Conservation (phyloP, 2,797 vertebrate species). For the Chaetodon trifasciatus region DNA sequence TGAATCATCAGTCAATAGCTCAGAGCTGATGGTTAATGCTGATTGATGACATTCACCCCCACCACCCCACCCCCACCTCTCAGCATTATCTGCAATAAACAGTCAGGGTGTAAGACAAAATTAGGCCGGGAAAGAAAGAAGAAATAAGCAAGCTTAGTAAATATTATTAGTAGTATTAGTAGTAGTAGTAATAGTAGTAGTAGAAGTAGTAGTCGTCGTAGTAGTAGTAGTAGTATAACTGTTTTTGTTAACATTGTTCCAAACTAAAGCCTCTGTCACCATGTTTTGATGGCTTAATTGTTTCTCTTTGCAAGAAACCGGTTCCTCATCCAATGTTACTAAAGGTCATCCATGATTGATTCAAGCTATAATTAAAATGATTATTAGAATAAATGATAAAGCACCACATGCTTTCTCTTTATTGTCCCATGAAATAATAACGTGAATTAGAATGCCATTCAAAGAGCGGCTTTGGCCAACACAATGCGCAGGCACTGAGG, state of each 20-base stretch:
- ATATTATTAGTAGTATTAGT: background rate
- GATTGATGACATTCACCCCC: conserved; percentile 84
- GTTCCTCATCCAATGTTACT: conserved; percentile 31
- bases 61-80: conserved; percentile 16
- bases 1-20: conserved; percentile 86
- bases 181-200: background rate
- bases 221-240: background rate
- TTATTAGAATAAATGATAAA: conserved; percentile 67
- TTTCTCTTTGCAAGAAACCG: conserved; percentile 27
- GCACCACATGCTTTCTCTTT: conserved; percentile 47
- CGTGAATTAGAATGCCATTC: conserved; percentile 62
- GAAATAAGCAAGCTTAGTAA: background rate
- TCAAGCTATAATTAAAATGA: conserved; percentile 70
- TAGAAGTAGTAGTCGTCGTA: background rate
- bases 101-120: conserved; percentile 16
- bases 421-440: conserved; percentile 60
- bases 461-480: conserved; percentile 59
- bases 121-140: conserved; percentile 3
- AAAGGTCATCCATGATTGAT: conserved; percentile 70
- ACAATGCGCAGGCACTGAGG: conserved; percentile 39
- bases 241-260: conserved; percentile 1
- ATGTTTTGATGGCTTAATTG: conserved; percentile 60
- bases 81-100: conserved; percentile 55
- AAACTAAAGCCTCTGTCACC: conserved; percentile 27
- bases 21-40: conserved; percentile 84